Conservation (phyloP, 2,797 vertebrate genomes). For the Tragopan temminckii region DNA sequence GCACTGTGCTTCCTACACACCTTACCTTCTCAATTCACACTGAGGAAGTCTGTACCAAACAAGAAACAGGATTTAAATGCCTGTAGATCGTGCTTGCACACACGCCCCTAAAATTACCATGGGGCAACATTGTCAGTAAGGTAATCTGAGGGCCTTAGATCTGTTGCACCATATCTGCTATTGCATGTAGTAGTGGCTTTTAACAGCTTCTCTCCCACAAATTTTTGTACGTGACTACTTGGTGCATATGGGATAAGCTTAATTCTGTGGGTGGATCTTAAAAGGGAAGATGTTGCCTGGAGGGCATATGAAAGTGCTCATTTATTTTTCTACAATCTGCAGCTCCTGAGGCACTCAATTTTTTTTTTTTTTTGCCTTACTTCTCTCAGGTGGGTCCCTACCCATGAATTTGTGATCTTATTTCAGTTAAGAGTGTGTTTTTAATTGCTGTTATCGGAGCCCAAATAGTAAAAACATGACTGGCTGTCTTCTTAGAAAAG, state of each 20-base stretch:
- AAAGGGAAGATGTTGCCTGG: background rate
- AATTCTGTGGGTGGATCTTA: background rate
- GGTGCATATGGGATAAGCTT: background rate
- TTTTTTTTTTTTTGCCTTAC: background rate
- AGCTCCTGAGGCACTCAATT: background rate
- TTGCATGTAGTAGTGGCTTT: background rate
- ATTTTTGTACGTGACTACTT: background rate
- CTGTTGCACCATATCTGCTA: background rate
- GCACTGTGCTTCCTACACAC: background rate
- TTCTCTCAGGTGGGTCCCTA: background rate
- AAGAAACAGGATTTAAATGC: background rate
- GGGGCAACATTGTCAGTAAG: background rate
- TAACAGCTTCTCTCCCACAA: background rate
- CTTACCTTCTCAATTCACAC: background rate
- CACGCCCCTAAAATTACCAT: fast-evolving
- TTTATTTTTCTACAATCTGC: background rate
- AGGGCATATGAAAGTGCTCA: background rate
- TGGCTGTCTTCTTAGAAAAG: background rate
- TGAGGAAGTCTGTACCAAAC: background rate
- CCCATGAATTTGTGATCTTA: background rate
- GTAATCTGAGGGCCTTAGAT: background rate
- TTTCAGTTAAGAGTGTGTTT: background rate
- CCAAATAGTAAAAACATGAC: background rate
- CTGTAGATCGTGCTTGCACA: background rate
- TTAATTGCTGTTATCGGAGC: background rate